Evolutionary conservation across 2,888 invertebrate species (phyloP), one percentile per base, ranked within the genome.

Genomic region (Scrobipalpa atriplicella): DNA sequence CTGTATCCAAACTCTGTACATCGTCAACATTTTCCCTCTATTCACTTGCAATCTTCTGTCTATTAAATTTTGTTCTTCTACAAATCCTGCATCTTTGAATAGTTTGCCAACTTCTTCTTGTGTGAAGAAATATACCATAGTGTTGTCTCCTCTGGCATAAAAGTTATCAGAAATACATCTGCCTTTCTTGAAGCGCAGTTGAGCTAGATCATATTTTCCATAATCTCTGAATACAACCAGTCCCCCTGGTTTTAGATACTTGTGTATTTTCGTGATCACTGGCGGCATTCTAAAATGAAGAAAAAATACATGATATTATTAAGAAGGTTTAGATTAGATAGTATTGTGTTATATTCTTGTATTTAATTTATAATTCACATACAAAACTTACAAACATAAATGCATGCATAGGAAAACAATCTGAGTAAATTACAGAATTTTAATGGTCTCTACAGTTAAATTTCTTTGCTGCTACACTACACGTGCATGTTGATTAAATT

Each of bases 1-100:
- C 93, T 99, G 99, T 79, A 99, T 96, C 99, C 99, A 99, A 13
- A 99, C 97, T 79, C 99, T 94, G 85, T 99, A 99, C 99, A 99
- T 99, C 85, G 97, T 99, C 43, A 99, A 91, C 92, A 98, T 95
- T 83, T 96, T 96, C 0, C 98, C 97, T 72, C 99, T 94, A 89
- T 99, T 99, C 0, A 99, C 98, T 93, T 99, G 99, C 64, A 99
- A 91, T 76, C 99, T 93, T 83, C 97, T 94, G 83, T 99, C 99
- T 19, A 97, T 95, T 6, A 96, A 86, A 81, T 97, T 97, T 81
- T 98, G 97, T 79, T 96, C 95, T 89, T 99, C 97, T 38, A 88
- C 78, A 78, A 99, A 96, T 0, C 98, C 98, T 47, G 89, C 93
- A 39, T 77, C 80, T 71, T 90, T 91, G 79, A 97, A 97, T 69